These are phyloP conservation scores for Diadumene lineata DNA, from an alignment of 92 coral and sea anemone genomes.

Conservation along the genomic window DNA sequence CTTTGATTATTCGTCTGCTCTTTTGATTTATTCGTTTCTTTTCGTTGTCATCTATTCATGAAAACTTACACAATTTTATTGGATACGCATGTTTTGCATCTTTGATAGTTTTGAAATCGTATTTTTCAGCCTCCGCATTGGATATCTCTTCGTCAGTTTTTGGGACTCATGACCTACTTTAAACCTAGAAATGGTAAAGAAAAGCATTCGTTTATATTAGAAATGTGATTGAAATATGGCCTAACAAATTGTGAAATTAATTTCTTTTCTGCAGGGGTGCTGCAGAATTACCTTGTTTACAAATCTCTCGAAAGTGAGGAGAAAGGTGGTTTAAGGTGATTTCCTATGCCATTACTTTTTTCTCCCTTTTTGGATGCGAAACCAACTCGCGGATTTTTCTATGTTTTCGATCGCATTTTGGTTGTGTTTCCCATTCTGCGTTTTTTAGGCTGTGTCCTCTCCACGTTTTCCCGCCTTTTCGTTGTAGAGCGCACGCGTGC, in stretches of 20 bases:
- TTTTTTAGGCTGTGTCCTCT: not conserved
- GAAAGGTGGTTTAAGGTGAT: slow-evolving; percentile 59
- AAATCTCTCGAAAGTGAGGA: slow-evolving; percentile 62
- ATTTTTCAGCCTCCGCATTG: slow-evolving; percentile 73
- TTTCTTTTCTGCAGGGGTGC: slow-evolving; percentile 48
- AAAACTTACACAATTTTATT: too few species aligned
- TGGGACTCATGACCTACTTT: slow-evolving; percentile 67
- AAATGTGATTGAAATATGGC: too few species aligned
- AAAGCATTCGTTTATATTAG: too few species aligned
- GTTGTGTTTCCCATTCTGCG: too few species aligned
- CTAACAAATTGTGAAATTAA: not conserved
- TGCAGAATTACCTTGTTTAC: slow-evolving; percentile 76
- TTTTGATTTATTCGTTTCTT: not conserved
- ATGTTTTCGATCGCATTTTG: too few species aligned
- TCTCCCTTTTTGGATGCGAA: not conserved
- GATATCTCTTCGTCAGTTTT: slow-evolving; percentile 48
- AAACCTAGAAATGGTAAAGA: slow-evolving; percentile 89
- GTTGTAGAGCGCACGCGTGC: slow-evolving; percentile 3
- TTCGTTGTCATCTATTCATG: too few species aligned
- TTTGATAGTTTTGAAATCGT: too few species aligned
- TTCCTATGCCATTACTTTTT: not conserved
- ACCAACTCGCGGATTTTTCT: not conserved
- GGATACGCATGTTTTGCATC: too few species aligned
- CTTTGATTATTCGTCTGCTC: not conserved
- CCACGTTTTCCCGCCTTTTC: not conserved